phyloP scores from a whole-genome alignment of 2,888 invertebrate genomes.

The Mystacides longicornis region DNA sequence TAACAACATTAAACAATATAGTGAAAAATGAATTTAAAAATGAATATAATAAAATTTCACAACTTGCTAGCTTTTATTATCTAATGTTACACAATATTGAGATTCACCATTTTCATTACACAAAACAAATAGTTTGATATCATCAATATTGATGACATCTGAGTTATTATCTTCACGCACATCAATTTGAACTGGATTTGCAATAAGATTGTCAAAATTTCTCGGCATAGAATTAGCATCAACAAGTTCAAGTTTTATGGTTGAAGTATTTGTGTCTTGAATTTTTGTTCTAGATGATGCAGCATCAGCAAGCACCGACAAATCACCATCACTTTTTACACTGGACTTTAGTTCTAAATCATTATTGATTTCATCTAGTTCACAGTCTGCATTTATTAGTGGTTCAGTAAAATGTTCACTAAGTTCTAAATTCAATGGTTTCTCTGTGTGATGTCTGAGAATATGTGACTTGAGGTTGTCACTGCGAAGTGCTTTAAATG shows the following conservation, averaged over 20 bases:
- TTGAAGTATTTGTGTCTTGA: not conserved
- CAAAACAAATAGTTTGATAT: constrained; percentile 13
- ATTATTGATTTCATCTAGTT: constrained; percentile 4
- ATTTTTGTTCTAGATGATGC: constrained; percentile 21
- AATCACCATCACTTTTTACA: constrained; percentile 13
- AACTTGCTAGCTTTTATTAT: not conserved
- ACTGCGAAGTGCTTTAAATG: constrained; percentile 41
- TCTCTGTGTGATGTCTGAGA: constrained; percentile 30
- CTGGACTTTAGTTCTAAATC: constrained; percentile 2
- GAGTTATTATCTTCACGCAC: not conserved
- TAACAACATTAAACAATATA: too few relatives aligned
- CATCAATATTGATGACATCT: constrained; percentile 10
- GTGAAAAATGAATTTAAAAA: too few relatives aligned
- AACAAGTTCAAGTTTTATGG: not conserved
- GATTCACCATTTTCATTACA: constrained; percentile 8
- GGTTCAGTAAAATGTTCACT: constrained; percentile 17
- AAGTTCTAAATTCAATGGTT: constrained; percentile 16
- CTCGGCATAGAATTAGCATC: constrained; percentile 5
- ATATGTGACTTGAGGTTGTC: constrained; percentile 49
- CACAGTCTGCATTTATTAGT: constrained; percentile 15
- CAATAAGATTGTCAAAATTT: constrained; percentile 22
- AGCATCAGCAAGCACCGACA: constrained; percentile 21
- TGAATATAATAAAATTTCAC: too few relatives aligned
- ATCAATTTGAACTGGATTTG: constrained; percentile 13
- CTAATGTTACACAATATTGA: not conserved